A percentile compares a stretch with the other conserved stretches of the same genome.
Evolutionary conservation across 2,888 invertebrate genomes (phyloP).

Genomic region (Pyrrhia umbra): DNA sequence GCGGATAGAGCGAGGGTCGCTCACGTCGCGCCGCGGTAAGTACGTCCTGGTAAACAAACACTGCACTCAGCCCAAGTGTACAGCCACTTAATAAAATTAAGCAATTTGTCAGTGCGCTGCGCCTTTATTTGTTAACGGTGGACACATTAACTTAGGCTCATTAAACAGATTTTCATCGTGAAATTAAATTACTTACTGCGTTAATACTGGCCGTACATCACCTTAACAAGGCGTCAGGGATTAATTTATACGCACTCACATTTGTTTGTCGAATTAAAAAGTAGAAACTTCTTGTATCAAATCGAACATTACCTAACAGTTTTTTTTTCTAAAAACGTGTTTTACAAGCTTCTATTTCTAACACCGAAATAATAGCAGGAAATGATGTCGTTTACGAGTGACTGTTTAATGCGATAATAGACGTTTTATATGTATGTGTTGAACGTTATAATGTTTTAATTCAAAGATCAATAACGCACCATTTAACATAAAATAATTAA

Average conservation of each 20-base stretch:
- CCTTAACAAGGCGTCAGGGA: slow-evolving; percentile 58
- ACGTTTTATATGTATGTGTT: slow-evolving; percentile 30
- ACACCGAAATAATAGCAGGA: slow-evolving; percentile 22
- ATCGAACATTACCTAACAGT: slow-evolving; percentile 26
- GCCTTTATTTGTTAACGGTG: slow-evolving; percentile 81
- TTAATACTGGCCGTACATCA: slow-evolving; percentile 63
- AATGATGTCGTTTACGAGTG: slow-evolving; percentile 25
- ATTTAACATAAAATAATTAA: slow-evolving; percentile 54
- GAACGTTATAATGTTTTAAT: slow-evolving; percentile 45
- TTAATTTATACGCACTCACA: slow-evolving; percentile 41
- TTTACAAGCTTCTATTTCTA: slow-evolving; percentile 23
- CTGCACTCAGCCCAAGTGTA: slow-evolving; percentile 74
- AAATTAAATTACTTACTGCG: slow-evolving; percentile 68
- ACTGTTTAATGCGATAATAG: slow-evolving; percentile 21
- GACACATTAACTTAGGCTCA: slow-evolving; percentile 70
- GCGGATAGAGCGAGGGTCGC: slow-evolving; percentile 63
- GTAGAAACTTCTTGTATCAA: not conserved
- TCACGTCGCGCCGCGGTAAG: slow-evolving; percentile 44
- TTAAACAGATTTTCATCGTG: slow-evolving; percentile 74
- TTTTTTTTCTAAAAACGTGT: slow-evolving; percentile 22
- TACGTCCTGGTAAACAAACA: slow-evolving; percentile 76
- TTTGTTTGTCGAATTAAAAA: slow-evolving; percentile 39
- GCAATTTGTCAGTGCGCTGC: slow-evolving; percentile 84
- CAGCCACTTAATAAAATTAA: slow-evolving; percentile 88
- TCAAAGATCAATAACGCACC: slow-evolving; percentile 52